Base-by-base conservation (phyloP, 1,140 invertebrate species). In the Zaprionus africanus region DNA sequence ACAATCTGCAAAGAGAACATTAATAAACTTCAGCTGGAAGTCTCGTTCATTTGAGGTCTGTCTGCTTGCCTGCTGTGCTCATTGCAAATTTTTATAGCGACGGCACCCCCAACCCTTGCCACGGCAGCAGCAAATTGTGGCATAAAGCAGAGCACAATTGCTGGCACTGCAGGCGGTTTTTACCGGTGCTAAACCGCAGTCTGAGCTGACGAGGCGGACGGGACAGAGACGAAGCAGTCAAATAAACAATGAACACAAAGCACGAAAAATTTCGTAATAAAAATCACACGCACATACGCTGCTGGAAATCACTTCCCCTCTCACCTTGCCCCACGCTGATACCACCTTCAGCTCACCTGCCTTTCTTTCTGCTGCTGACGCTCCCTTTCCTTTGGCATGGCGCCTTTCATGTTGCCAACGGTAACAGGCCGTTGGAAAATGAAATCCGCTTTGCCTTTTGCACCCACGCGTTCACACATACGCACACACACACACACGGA, bases 251-350 rank as follows among this genome's bases (percentile, higher is more conserved):
- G 81, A 73, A 63, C 74, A 79, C 62, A 74, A 81, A 84, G 74
- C 58, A 67, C 74, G 61, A 84, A 84, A 67, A 84, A 84, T 84
- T 68, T 83, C 67, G 81, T 81, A 84, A 84, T 84, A 84, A 82
- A 84, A 76, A 61, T 53, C 69, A 81, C 59, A 57, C 56, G 41
- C 61, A 76, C 15, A 63, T 24, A 26, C 15, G 61, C 6, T 17
- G 41, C 41, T n/a, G 2, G 17, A 43, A 43, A 3, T 1, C 6
- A 43, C n/a, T 43, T 2, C 15, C 2, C 38, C 5, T 6, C 15
- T 41, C 13, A 3, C 12, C 38, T 15, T 41, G 38, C 38, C 1
- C 38, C 36, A 5, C 36, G 12, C 13, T 38, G 36, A n/a, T 13
- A 12, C 36, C 36, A 38, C 36, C 38, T n/a, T n/a, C 15, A 6